phyloP scores from a whole-genome alignment of 2,888 invertebrate species.

The Temnothorax unifasciatus region DNA sequence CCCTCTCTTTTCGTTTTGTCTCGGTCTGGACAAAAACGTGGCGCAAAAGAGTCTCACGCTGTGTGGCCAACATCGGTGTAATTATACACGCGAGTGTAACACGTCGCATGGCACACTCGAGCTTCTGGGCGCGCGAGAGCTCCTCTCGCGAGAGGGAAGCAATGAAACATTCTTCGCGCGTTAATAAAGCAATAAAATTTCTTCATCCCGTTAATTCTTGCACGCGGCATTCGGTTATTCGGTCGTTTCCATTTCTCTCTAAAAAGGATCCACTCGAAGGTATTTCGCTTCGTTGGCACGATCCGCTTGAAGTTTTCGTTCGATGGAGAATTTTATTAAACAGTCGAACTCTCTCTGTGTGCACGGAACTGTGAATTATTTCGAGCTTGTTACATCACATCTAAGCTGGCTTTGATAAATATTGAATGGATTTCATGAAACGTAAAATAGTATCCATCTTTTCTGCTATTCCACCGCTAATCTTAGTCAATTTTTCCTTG shows the following conservation, averaged over 20 bases:
- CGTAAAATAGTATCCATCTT: background rate
- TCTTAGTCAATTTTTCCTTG: background rate
- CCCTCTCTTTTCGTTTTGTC: background rate
- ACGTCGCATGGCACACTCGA: constrained; percentile 11
- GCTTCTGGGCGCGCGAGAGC: constrained; percentile 19
- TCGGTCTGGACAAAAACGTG: constrained; percentile 38
- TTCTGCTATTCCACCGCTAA: background rate
- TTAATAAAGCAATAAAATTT: constrained; percentile 49
- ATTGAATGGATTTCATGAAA: background rate
- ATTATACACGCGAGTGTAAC: constrained; percentile 31
- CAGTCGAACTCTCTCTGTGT: background rate
- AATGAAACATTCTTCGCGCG: background rate
- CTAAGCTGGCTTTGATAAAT: background rate
- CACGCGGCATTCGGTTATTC: background rate
- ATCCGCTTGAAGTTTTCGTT: background rate
- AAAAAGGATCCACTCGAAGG: background rate
- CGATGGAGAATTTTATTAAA: constrained; percentile 8
- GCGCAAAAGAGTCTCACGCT: constrained; percentile 52
- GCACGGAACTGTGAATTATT: background rate
- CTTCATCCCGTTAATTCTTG: constrained; percentile 14
- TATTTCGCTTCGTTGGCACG: background rate
- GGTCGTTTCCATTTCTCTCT: background rate
- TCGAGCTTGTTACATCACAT: background rate
- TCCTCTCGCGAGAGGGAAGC: constrained; percentile 2
- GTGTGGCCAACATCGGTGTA: constrained; percentile 49